Evolutionary conservation across 2,113 vertebrate genomes (phyloP).

Genomic region (Engystomops pustulosus): DNA sequence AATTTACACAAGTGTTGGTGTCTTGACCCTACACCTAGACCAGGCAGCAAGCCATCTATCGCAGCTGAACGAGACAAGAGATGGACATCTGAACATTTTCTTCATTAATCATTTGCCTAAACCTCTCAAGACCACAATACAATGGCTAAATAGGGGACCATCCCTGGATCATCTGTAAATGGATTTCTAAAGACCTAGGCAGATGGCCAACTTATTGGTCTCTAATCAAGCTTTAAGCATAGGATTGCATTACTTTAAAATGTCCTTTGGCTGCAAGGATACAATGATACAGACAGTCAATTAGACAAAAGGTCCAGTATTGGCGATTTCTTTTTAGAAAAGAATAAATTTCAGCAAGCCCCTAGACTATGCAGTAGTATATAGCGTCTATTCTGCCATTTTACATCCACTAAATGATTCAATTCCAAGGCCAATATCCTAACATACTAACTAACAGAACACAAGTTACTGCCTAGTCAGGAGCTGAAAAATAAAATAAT

Average conservation of each 20-base stretch:
- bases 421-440: too few species aligned
- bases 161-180: not conserved
- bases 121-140: not conserved
- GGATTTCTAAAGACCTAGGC: not conserved
- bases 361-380: not conserved
- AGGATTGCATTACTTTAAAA: too few species aligned
- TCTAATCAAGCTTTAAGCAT: too few species aligned
- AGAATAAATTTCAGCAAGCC: too few species aligned
- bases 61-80: slow-evolving; percentile 59
- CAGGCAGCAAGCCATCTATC: slow-evolving; percentile 51
- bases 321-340: too few species aligned
- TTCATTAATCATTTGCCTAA: not conserved
- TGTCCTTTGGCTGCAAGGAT: too few species aligned
- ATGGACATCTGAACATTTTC: slow-evolving; percentile 54
- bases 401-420: too few species aligned
- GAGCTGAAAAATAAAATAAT: too few species aligned
- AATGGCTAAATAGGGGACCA: not conserved
- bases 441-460: too few species aligned
- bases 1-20: slow-evolving; percentile 36
- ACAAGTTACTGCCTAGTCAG: too few species aligned
- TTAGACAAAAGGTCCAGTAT: too few species aligned
- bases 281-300: not conserved
- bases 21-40: slow-evolving; percentile 44
- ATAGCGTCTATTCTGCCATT: too few species aligned
- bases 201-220: not conserved